Conservation (phyloP, 2,888 invertebrate species). For the Diadegma fenestrale region DNA sequence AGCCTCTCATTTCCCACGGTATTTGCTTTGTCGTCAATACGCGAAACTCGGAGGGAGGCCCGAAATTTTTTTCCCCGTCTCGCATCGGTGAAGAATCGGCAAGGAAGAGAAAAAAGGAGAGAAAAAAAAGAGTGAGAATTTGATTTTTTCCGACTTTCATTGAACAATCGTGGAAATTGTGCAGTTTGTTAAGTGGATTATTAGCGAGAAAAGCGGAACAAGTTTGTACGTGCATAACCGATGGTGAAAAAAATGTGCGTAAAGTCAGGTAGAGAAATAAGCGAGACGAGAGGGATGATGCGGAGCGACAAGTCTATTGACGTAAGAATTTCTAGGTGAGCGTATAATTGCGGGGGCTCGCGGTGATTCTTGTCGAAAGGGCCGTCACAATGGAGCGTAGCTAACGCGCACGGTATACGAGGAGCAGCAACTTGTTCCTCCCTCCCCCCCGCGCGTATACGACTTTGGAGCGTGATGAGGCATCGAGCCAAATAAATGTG, state of each 20-base stretch:
- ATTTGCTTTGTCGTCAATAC: conserved; percentile 77
- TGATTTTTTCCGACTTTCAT: neutral
- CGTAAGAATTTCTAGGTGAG: conserved; percentile 57
- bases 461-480: conserved; percentile 30
- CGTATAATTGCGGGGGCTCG: conserved; percentile 56
- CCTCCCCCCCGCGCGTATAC: neutral
- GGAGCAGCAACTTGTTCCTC: conserved; percentile 1
- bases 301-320: conserved; percentile 24
- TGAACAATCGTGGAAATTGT: no score
- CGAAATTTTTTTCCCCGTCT: conserved; percentile 70
- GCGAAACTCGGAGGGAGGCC: conserved; percentile 69
- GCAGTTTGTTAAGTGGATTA: neutral
- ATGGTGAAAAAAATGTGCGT: conserved; percentile 16
- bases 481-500: neutral
- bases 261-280: conserved; percentile 34
- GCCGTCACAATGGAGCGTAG: conserved; percentile 41
- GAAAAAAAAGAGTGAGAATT: conserved; percentile 24
- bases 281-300: conserved; percentile 2
- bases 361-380: conserved; percentile 40
- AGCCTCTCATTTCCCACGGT: conserved; percentile 81
- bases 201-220: neutral
- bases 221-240: neutral
- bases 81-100: conserved; percentile 65
- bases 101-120: neutral
- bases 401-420: neutral